Evolutionary conservation across 2,113 vertebrate genomes (phyloP), one percentile per base, ranked within the genome.

Genomic region (Cyanoramphus novaezelandiae): DNA sequence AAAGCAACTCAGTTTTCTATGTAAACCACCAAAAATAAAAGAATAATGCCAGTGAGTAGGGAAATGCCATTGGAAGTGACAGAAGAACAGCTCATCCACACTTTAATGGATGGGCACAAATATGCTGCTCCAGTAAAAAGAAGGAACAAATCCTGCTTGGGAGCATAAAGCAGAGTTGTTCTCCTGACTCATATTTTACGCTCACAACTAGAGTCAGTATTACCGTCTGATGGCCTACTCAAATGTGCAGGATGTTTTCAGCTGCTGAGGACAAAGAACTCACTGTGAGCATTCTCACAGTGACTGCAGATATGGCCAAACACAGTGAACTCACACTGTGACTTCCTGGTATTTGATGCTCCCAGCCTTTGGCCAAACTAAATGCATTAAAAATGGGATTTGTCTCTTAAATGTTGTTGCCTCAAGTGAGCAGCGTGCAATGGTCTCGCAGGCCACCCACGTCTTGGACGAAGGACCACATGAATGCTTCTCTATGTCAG

Each of bases 191-290:
- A 35, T 43, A 59, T 35, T 84, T 62, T 62, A 60, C 41, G 53
- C 74, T 71, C 31, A 6, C 82, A 90, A 70, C 87, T 82, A 62
- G 28, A 82, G 43, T 60, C 70, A 59, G 17, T 14, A 24, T 64
- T 55, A 57, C 44, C 57, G 57, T 12, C 43, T 37, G 57, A 82
- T 7, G 1, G 39, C 63, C 77, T 52, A 13, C 81, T 82, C 78
- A 21, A 44, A 60, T 8, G 62, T 17, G 39, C 83, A 70, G 46
- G 47, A 62, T 53, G 75, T 74, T 60, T 62, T 79, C 93, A 94
- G 91, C 90, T 92, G 85, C 57, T 44, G 62, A 76, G 63, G 84
- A 96, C 93, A 91, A 95, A 89, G 91, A 59, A 47, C 77, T 55
- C 5, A 8, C 86, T 93, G 57, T 87, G 74, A 76, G 71, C 24